These are phyloP conservation scores for Mythimna pallens DNA, from an alignment of 2,888 invertebrate species.

Conservation along the genomic window DNA sequence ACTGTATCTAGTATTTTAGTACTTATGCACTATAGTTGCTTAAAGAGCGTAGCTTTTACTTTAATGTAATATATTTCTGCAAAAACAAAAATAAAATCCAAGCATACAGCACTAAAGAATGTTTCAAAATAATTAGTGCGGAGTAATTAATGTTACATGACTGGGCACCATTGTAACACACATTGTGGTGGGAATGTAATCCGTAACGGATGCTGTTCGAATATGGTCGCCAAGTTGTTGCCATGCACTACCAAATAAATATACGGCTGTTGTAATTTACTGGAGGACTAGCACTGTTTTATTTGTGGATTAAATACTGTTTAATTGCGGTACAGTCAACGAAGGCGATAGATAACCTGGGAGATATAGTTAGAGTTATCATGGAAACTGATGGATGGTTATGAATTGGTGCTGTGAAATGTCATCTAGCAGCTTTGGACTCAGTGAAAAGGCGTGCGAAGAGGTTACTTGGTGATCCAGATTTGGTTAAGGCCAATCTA, in stretches of 20 bases:
- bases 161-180: slow-evolving; percentile 26
- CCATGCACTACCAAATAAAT: slow-evolving; percentile 38
- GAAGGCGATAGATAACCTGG: too few relatives aligned
- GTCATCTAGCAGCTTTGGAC: too few relatives aligned
- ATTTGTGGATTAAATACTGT: neutral
- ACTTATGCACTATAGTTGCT: too few relatives aligned
- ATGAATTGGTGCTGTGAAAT: too few relatives aligned
- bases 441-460: too few relatives aligned
- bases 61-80: too few relatives aligned
- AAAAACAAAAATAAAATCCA: slow-evolving; percentile 1
- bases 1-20: too few relatives aligned
- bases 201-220: slow-evolving; percentile 41
- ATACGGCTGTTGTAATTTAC: slow-evolving; percentile 31
- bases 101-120: slow-evolving; percentile 18
- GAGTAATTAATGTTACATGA: slow-evolving; percentile 48
- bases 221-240: slow-evolving; percentile 42
- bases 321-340: neutral
- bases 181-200: slow-evolving; percentile 37
- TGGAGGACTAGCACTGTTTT: slow-evolving; percentile 10
- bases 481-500: too few relatives aligned
- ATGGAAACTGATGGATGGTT: too few relatives aligned
- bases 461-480: too few relatives aligned
- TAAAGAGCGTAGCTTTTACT: too few relatives aligned
- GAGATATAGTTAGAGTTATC: too few relatives aligned
- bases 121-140: slow-evolving; percentile 50